Evolutionary conservation across 2,113 vertebrate genomes (phyloP), one percentile per base, ranked within the genome.

Genomic region (Corynorhinus townsendii): DNA sequence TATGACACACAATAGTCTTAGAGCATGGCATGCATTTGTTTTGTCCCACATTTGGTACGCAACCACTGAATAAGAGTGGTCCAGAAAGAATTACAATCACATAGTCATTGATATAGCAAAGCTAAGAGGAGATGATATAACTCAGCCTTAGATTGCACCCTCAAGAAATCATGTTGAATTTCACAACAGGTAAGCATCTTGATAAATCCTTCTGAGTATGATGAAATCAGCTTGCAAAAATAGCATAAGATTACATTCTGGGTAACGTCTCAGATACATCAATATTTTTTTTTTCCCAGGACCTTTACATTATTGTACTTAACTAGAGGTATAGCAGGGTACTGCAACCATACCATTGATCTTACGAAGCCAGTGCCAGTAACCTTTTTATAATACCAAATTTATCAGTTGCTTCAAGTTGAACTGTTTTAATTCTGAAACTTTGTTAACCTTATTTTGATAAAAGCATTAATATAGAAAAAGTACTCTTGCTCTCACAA

Each of bases 121-220:
- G 94, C 84, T 56, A 97, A 97, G 96, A 96, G 89, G 16, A 96
- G 89, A 96, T 90, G 93, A 87, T 93, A 97, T 98, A 98, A 98
- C 89, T 98, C 98, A 98, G 92, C 5, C 96, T 89, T 82, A 97
- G 97, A 98, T 93, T 98, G 95, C 97, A 98, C 98, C 97, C 98
- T 98, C 96, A 98, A 98, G 98, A 98, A 98, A 98, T 98, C 98
- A 97, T 49, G 93, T 92, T 98, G 97, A 97, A 97, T 98, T 98
- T 98, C 98, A 98, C 98, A 98, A 98, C 97, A 98, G 96, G 97
- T 97, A 98, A 98, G 96, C 96, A 97, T 91, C 97, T 96, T 98
- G 98, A 98, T 98, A 98, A 98, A 97, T 98, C 95, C 97, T 97
- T 97, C 95, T 93, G 87, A 97, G 97, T 86, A 95, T 96, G 98